These are phyloP conservation scores for Zaprionus ghesquierei DNA, from an alignment of 1,140 invertebrate species.

Conservation along the genomic window DNA sequence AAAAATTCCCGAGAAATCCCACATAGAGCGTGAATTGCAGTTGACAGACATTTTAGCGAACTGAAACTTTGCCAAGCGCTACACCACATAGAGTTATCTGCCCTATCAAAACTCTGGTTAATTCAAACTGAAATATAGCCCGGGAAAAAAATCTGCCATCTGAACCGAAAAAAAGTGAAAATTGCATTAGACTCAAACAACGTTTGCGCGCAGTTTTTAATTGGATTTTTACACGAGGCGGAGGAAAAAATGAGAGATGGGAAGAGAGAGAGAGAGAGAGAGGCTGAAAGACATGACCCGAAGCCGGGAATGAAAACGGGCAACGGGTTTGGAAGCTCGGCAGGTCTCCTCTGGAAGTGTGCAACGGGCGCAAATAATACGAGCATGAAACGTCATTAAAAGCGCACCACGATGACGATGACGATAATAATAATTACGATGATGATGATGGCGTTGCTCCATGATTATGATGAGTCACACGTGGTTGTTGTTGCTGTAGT, in stretches of 20 bases:
- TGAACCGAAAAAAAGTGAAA: slow-evolving; percentile 54
- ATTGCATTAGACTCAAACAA: slow-evolving; percentile 64
- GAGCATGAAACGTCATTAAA: slow-evolving; percentile 69
- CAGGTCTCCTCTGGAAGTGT: slow-evolving; percentile 47
- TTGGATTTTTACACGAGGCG: slow-evolving; percentile 62
- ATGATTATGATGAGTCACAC: slow-evolving; percentile 79
- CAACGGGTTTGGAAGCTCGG: slow-evolving; percentile 7
- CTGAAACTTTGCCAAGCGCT: not conserved
- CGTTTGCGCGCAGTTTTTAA: slow-evolving; percentile 64
- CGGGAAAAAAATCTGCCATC: slow-evolving; percentile 1
- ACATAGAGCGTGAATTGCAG: not conserved
- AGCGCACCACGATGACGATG: slow-evolving; percentile 46
- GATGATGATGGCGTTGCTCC: slow-evolving; percentile 9
- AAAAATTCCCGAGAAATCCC: too few species aligned
- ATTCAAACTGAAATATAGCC: not conserved
- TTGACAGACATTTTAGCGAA: not conserved
- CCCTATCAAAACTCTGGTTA: not conserved
- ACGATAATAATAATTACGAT: slow-evolving; percentile 41
- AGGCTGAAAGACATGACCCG: slow-evolving; percentile 35
- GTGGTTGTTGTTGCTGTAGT: slow-evolving; percentile 36
- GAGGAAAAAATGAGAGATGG: not conserved
- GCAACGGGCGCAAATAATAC: slow-evolving; percentile 69
- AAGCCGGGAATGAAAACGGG: slow-evolving; percentile 9
- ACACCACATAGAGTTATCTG: not conserved
- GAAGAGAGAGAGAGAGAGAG: not conserved